Evolutionary conservation across 1,140 invertebrate genomes (phyloP).

Genomic region (Protaetia brevitarsis): DNA sequence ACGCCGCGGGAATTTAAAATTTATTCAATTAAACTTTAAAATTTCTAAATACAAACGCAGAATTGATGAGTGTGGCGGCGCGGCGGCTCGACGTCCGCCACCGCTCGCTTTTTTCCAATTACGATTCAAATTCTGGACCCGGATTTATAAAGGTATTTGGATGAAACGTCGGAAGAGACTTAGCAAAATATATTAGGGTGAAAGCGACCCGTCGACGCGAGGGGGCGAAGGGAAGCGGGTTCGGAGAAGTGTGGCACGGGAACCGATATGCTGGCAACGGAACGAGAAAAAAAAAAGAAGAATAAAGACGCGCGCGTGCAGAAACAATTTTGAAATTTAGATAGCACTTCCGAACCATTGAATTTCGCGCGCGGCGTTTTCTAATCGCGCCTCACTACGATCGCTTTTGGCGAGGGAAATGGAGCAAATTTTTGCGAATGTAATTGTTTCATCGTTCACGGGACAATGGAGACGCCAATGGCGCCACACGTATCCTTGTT

Average conservation of each 20-base stretch:
- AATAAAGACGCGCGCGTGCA: neutral
- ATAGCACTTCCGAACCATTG: slow-evolving; percentile 5
- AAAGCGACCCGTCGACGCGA: too few species aligned
- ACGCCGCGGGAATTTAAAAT: slow-evolving; percentile 16
- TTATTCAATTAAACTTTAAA: slow-evolving; percentile 18
- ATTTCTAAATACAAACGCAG: slow-evolving; percentile 6
- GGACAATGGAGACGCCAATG: too few species aligned
- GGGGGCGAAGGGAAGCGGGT: neutral
- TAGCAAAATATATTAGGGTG: slow-evolving; percentile 10
- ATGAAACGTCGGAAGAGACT: slow-evolving; percentile 7
- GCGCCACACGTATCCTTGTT: too few species aligned
- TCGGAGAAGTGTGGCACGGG: neutral
- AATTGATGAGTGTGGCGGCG: neutral
- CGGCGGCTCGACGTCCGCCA: neutral
- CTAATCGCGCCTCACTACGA: too few species aligned
- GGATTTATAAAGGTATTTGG: slow-evolving; percentile 5
- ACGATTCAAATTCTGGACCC: neutral
- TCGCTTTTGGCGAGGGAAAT: too few species aligned
- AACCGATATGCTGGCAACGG: neutral
- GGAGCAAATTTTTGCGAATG: too few species aligned
- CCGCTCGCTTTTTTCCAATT: slow-evolving; percentile 4
- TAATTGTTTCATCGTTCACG: too few species aligned
- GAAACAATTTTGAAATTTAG: slow-evolving; percentile 15
- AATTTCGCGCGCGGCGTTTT: neutral
- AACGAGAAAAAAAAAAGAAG: neutral